Percentiles rank a stretch among this genome's conserved stretches.
Conservation (phyloP, 1,140 invertebrate genomes). For the Agraylea sexmaculata region DNA sequence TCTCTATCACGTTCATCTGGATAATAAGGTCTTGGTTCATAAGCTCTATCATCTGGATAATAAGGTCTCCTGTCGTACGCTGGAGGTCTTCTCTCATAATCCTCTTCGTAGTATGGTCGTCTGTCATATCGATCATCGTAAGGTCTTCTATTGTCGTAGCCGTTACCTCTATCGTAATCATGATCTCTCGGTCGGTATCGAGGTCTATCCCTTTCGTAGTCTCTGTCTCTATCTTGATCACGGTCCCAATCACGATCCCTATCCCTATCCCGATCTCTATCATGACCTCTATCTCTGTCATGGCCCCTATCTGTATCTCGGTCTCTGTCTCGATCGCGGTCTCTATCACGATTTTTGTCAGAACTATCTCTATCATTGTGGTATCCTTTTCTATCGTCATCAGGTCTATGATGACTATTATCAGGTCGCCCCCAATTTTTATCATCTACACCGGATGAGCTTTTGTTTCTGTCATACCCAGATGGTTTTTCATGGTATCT, state of each 20-base stretch:
- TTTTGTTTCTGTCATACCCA: slow-evolving; percentile 20
- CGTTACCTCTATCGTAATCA: slow-evolving; percentile 8
- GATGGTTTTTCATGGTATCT: slow-evolving; percentile 16
- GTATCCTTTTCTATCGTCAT: slow-evolving; percentile 7
- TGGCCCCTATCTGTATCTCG: slow-evolving; percentile 9
- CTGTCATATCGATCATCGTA: slow-evolving; percentile 12
- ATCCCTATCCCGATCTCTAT: slow-evolving; percentile 7
- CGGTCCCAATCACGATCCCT: slow-evolving; percentile 6
- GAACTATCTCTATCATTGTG: slow-evolving; percentile 14
- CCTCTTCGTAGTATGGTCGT: slow-evolving; percentile 7
- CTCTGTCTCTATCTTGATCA: slow-evolving; percentile 9
- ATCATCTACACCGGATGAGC: slow-evolving; percentile 17
- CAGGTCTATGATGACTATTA: slow-evolving; percentile 10
- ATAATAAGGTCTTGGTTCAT: slow-evolving; percentile 16
- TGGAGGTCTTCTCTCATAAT: slow-evolving; percentile 12
- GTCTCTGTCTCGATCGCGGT: slow-evolving; percentile 24
- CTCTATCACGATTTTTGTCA: slow-evolving; percentile 10
- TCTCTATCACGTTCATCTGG: slow-evolving; percentile 6
- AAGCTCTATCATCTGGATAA: slow-evolving; percentile 14
- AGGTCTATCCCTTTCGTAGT: slow-evolving; percentile 13
- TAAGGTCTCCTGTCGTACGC: slow-evolving; percentile 6
- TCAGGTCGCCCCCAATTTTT: slow-evolving; percentile 16
- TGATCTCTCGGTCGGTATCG: slow-evolving; percentile 12
- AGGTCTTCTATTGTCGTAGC: slow-evolving; percentile 8
- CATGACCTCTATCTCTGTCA: no score